Evolutionary conservation across 1,140 invertebrate genomes (phyloP), one percentile per base, ranked within the genome.

Genomic region (Atopsyche davidsoni): DNA sequence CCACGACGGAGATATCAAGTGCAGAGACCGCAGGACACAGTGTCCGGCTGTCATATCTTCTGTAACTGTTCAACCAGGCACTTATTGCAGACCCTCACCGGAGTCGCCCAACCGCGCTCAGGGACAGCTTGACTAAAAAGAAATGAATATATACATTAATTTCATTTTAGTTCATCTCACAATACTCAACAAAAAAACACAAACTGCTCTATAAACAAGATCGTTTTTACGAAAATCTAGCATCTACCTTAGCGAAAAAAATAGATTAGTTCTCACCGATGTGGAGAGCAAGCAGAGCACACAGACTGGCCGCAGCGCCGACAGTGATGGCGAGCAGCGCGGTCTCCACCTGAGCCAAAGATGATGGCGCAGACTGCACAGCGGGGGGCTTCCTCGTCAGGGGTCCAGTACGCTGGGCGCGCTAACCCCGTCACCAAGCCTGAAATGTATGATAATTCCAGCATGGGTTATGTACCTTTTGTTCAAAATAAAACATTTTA

Each of bases 301-400:
- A 58, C 50, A 2, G 47, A 58, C 34, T 54, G 51, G 13, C 56
- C 56, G 23, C 56, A 58, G 22, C 44, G 35, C 17, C 56, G 35
- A 25, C 56, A 58, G 46, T 58, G 56, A 35, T 58, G 56, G 10
- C 56, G 19, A 10, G 44, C 19, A 1, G 42, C 35, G 18, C 43
- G 32, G 17, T 46, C 41, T 9, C 35, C 10, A 7, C 34, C 43
- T 2, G 25, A n/a, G 22, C 47, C 47, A 36, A 58, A 58, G 14
- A 18, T 13, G 7, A 34, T 42, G 17, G 38, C 35, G 24, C 56
- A 58, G 23, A 35, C 44, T n/a, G 38, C 28, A 19, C 55, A 57
- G 4, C 17, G 9, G 1, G 46, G 51, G 16, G 56, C 51, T 36
- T 54, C 51, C 34, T 53, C 51, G 17, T 58, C 56, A 2, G 56